Evolutionary conservation across 1,140 invertebrate genomes (phyloP), one percentile per base, ranked within the genome.

Genomic region (Leptestheria dahalacensis): DNA sequence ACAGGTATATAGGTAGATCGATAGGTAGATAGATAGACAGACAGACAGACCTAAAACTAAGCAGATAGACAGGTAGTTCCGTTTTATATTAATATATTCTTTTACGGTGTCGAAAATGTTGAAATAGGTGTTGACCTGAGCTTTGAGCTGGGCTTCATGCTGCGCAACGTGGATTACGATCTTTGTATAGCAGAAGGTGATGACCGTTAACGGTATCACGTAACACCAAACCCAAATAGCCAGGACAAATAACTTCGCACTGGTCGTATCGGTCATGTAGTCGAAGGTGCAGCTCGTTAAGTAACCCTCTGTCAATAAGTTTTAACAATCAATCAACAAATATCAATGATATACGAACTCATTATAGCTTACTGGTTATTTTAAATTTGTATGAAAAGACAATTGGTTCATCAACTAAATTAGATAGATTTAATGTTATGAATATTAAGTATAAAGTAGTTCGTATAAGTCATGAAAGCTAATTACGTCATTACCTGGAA

Each of bases 241-340:
- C 0, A 69, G 79, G 1, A 86, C 82, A 66, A 86, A 91, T 26
- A 80, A 72, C 59, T 82, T 79, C 18, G 77, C 90, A 64, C 86
- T 84, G 54, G 81, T 78, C 1, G 79, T 80, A 49, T 84, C 80
- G 1, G 84, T 85, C 48, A 91, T 71, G 69, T 89, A 91, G 68
- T 91, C 88, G 62, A 91, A 89, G 1, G 77, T 77, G 68, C 88
- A 91, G 1, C 84, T 83, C 1, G 88, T 91, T 57, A 91, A 69
- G 64, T 82, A 91, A 0, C 88, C 87, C 78, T 90, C 88, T 78
- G 75, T 49, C 78, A 79, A 61, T 4, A 63, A 64, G 49, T 51
- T 62, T 26, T 12, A 25, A 47, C 41, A 48, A 50, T 25, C n/a
- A n/a, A n/a, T n/a, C n/a, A n/a, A n/a, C n/a, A n/a, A n/a, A n/a